Percentiles rank a stretch among this genome's conserved stretches.
These are phyloP conservation scores for Alethe diademata DNA, from an alignment of 2,113 vertebrate genomes.

Conservation along the genomic window DNA sequence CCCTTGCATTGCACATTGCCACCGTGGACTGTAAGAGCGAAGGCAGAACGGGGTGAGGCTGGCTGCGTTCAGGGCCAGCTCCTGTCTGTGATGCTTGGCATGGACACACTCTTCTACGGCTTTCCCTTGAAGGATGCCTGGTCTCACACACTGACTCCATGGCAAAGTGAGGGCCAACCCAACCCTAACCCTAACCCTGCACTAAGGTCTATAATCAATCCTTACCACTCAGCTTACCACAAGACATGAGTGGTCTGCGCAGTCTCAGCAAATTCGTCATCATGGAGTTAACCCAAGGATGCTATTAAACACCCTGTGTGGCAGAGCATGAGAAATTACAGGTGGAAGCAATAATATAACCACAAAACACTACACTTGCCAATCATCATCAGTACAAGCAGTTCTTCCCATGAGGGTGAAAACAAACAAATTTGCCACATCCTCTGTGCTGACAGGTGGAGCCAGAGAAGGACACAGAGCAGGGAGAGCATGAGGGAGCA, in stretches of 20 bases:
- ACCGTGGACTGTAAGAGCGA: fast-evolving
- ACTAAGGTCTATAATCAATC: neutral
- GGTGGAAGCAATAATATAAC: slow-evolving; percentile 29
- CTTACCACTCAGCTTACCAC: neutral
- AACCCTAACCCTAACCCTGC: neutral
- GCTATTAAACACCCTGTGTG: neutral
- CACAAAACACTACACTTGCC: neutral
- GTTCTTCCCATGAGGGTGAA: neutral
- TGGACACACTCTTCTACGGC: neutral
- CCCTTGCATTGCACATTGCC: neutral
- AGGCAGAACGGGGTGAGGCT: fast-evolving
- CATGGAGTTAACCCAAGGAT: neutral
- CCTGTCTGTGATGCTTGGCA: neutral
- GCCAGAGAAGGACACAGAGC: neutral
- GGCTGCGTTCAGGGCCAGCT: fast-evolving
- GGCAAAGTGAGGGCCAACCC: neutral
- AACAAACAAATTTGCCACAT: neutral
- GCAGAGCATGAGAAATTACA: neutral
- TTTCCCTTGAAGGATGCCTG: neutral
- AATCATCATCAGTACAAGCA: neutral
- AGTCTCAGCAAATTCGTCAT: neutral
- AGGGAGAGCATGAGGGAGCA: fast-evolving
- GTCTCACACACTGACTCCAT: neutral
- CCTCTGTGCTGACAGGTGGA: neutral
- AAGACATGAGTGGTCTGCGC: neutral